phyloP scores from a whole-genome alignment of 2,113 vertebrate genomes.

The Heterochromis multidens region DNA sequence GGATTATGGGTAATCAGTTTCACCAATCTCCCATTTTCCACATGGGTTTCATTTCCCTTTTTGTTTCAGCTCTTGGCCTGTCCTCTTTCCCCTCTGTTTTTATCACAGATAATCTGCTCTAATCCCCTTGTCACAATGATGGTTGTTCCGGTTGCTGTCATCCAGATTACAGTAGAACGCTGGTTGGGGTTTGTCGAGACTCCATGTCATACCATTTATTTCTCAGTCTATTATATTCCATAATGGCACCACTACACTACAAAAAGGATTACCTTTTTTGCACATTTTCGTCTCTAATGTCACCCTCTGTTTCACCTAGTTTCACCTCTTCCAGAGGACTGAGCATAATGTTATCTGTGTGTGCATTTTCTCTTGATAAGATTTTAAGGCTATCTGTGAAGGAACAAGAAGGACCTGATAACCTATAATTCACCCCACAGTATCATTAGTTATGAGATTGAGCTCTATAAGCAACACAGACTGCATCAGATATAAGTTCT shows the following conservation, averaged over 20 bases:
- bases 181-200: background rate
- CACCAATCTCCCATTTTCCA: background rate
- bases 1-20: background rate
- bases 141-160: background rate
- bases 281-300: background rate
- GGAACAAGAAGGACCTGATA: background rate
- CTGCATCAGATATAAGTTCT: background rate
- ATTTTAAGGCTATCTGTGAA: background rate
- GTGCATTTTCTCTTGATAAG: background rate
- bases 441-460: constrained; percentile 79
- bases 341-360: background rate
- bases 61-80: background rate
- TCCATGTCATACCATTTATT: background rate
- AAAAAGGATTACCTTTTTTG: background rate
- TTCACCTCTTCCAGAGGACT: background rate
- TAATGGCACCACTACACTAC: background rate
- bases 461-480: constrained; percentile 6
- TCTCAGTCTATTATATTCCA: background rate
- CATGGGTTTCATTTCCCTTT: background rate
- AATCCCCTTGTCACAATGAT: constrained; percentile 24
- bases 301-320: background rate
- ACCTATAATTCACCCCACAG: background rate
- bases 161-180: constrained; percentile 11
- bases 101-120: constrained; percentile 35
- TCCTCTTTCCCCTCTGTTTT: background rate